Evolutionary conservation across 92 coral and sea anemone genomes (phyloP).

Genomic region (Epizoanthus ramosus): DNA sequence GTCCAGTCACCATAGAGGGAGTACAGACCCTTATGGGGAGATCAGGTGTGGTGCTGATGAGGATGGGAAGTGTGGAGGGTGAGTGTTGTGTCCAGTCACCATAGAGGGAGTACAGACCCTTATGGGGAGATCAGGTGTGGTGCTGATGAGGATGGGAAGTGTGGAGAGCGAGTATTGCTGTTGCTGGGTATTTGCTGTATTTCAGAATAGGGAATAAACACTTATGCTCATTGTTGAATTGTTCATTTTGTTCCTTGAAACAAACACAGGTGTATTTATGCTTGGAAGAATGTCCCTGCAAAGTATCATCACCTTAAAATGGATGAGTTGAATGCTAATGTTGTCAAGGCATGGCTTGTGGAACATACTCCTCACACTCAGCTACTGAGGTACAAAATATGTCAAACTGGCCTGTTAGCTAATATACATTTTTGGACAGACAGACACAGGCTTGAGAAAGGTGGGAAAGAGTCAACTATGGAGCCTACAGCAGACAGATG

Average conservation of each 20-base stretch:
- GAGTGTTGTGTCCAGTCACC: too few species aligned
- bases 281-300: conserved; percentile 25
- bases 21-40: too few species aligned
- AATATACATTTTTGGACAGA: too few species aligned
- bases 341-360: conserved; percentile 30
- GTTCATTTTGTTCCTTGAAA: neutral
- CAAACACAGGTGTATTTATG: conserved; percentile 4
- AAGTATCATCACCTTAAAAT: conserved; percentile 12
- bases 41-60: too few species aligned
- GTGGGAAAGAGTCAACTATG: too few species aligned
- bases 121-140: neutral
- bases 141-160: too few species aligned
- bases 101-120: too few species aligned
- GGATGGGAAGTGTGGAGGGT: too few species aligned
- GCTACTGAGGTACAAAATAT: neutral
- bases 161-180: too few species aligned
- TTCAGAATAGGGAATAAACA: neutral
- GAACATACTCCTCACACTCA: conserved; percentile 17
- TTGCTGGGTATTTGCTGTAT: neutral
- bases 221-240: neutral
- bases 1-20: neutral
- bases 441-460: too few species aligned
- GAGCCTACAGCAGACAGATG: too few species aligned
- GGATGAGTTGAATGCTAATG: conserved; percentile 18
- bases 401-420: too few species aligned